Percentiles rank a stretch among this genome's conserved stretches.
Conservation (phyloP, 2,797 vertebrate genomes). For the Lacerta viridis region DNA sequence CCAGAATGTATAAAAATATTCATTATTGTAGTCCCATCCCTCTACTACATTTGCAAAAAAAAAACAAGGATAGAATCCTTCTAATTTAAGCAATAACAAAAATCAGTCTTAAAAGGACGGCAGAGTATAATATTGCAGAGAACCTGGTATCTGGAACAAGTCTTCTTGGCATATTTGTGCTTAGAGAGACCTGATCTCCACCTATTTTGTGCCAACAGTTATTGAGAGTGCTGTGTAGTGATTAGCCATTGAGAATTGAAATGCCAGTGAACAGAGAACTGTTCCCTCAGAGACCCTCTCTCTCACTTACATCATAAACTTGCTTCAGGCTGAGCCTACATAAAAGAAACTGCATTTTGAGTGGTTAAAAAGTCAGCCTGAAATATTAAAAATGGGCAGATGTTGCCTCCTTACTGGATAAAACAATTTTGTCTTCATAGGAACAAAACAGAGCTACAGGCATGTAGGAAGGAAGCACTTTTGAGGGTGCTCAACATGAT, state of each 20-base stretch:
- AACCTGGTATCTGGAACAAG: conserved; percentile 62
- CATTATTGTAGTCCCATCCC: neutral
- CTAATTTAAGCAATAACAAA: conserved; percentile 35
- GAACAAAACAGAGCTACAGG: conserved; percentile 69
- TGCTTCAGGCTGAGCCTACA: conserved; percentile 80
- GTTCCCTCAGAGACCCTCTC: conserved; percentile 78
- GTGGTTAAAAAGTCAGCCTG: conserved; percentile 77
- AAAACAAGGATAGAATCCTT: conserved; percentile 3
- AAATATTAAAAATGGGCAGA: conserved; percentile 74
- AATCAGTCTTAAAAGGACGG: neutral
- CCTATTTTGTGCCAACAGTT: conserved; percentile 91
- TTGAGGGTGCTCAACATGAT: conserved; percentile 46
- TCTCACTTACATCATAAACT: conserved; percentile 83
- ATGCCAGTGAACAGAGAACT: conserved; percentile 68
- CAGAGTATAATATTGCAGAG: neutral
- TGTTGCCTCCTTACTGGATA: conserved; percentile 70
- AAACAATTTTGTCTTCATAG: conserved; percentile 72
- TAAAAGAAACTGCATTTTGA: conserved; percentile 82
- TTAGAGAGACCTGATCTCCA: conserved; percentile 90
- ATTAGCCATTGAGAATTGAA: conserved; percentile 72
- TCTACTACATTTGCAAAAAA: neutral
- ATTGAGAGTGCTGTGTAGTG: conserved; percentile 77
- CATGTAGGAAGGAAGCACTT: conserved; percentile 48
- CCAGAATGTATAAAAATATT: conserved; percentile 52
- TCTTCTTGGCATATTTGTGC: conserved; percentile 89